Evolutionary conservation across 2,113 vertebrate species (phyloP).

Genomic region (Manacus vitellinus): DNA sequence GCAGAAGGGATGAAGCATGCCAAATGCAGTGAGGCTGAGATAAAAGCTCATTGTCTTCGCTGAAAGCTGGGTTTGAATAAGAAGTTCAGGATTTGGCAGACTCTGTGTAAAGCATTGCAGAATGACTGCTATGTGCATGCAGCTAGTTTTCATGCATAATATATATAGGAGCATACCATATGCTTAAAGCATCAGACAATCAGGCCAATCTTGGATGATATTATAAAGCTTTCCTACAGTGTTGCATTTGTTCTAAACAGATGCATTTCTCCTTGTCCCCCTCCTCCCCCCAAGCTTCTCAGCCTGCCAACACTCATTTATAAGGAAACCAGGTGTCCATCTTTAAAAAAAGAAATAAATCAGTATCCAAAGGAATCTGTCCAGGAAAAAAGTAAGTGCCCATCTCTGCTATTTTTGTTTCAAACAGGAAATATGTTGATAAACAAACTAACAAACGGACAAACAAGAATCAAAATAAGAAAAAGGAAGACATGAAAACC

Average conservation of each 20-base stretch:
- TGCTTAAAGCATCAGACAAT: conserved; percentile 49
- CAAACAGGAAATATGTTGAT: conserved; percentile 25
- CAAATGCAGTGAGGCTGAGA: background rate
- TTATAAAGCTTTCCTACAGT: conserved; percentile 5
- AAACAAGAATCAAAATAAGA: conserved; percentile 45
- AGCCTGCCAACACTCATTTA: conserved; percentile 33
- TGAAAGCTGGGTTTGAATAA: background rate
- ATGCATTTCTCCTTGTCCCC: background rate
- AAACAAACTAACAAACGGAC: conserved; percentile 50
- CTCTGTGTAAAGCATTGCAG: background rate
- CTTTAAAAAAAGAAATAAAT: conserved; percentile 14
- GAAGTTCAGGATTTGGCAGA: conserved; percentile 33
- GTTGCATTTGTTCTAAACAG: conserved; percentile 50
- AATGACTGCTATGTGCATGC: conserved; percentile 31
- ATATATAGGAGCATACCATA: conserved; percentile 53
- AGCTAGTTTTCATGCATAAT: conserved; percentile 45
- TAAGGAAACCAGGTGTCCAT: conserved; percentile 35
- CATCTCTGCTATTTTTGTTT: conserved; percentile 41
- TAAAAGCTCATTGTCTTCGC: conserved; percentile 20
- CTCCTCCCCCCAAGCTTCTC: background rate
- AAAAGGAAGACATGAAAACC: conserved; percentile 5
- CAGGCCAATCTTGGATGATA: background rate
- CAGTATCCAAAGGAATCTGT: conserved; percentile 10
- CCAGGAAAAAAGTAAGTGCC: conserved; percentile 27
- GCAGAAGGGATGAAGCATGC: background rate